Base-by-base conservation (phyloP, 1,140 invertebrate species). In the Hylaeus anthracinus region DNA sequence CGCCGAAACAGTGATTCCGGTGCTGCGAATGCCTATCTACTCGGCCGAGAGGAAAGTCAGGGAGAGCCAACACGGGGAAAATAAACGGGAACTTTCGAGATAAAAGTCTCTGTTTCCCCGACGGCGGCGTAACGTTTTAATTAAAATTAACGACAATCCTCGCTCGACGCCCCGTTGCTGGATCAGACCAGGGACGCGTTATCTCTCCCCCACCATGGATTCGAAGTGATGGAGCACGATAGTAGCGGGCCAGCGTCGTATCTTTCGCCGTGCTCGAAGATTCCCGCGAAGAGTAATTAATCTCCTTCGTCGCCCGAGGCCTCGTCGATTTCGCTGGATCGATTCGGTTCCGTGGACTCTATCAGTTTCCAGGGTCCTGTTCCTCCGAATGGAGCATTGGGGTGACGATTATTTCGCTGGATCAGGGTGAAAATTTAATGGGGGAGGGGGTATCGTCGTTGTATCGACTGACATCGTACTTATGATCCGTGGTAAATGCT, bases 81-180 rank as follows among this genome's bases (percentile, higher is more conserved):
- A 78, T 71, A 60, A 78, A 72, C 67, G 75, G 67, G 5, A 71
- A 78, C 37, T 78, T 78, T 37, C 60, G 58, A 53, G 75, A 78
- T 78, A 78, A 71, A 71, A 55, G 58, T 63, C 67, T 56, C 43
- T 37, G 37, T 51, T 53, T n/a, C 66, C 37, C 26, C 26, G 26
- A 15, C 56, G 15, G 12, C 58, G 3, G 55, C 14, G 6, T 60
- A 69, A 69, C 51, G 63, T 60, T 78, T 78, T 78, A 78, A 78
- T 78, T 78, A 78, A 79, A 79, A 79, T 72, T 72, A 79, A 79
- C 76, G 67, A 43, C 58, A 55, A 72, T 63, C 58, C 67, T 72
- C 12, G 58, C 8, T 70, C 69, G 10, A 14, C 69, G 37, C 15
- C 26, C 15, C 66, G 5, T 5, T 37, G 15, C 66, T n/a, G 51